Evolutionary conservation across 2,888 invertebrate genomes (phyloP), one percentile per base, ranked within the genome.

Genomic region (Synanthedon andrenaeformis): DNA sequence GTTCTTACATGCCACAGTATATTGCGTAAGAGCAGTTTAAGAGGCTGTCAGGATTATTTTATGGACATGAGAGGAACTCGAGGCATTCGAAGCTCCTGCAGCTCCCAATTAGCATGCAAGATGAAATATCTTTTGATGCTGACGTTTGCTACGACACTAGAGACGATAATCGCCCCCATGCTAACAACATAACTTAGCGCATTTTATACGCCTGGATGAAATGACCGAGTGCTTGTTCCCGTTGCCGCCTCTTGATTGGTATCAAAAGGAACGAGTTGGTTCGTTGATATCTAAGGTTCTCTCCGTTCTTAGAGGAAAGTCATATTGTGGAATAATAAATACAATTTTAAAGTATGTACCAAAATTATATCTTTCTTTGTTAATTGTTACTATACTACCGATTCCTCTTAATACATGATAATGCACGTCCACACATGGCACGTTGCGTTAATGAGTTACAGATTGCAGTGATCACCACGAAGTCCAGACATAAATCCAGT

Each of bases 91-190:
- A 51, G 51, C n/a, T 17, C 51, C 12, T 41, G n/a, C 51, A 35
- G 54, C 50, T 66, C 62, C 75, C 72, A 78, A 78, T 78, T 78
- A 77, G 76, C 69, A 73, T 65, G 61, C 58, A 61, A 66, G 69
- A 68, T 71, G 67, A 66, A 67, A 69, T 65, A 67, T 64, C 65
- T 19, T 35, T 41, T 60, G 58, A 14, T 49, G 19, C 14, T 28
- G 17, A 23, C 12, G 19, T 71, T 72, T 71, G 69, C 72, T 71
- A 17, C 49, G 17, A 49, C 49, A 49, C 49, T 49, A 59, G 61
- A 62, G 63, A 57, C 57, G 71, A 69, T 71, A 69, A 62, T 62
- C 57, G 59, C 56, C 48, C 59, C 53, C 56, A 52, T 56, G 57
- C 55, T 49, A 56, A 62, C 62, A 60, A 58, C 62, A 66, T 66